Evolutionary conservation across 2,888 invertebrate species (phyloP), one percentile per base, ranked within the genome.

Genomic region (Steinernema hermaphroditum): DNA sequence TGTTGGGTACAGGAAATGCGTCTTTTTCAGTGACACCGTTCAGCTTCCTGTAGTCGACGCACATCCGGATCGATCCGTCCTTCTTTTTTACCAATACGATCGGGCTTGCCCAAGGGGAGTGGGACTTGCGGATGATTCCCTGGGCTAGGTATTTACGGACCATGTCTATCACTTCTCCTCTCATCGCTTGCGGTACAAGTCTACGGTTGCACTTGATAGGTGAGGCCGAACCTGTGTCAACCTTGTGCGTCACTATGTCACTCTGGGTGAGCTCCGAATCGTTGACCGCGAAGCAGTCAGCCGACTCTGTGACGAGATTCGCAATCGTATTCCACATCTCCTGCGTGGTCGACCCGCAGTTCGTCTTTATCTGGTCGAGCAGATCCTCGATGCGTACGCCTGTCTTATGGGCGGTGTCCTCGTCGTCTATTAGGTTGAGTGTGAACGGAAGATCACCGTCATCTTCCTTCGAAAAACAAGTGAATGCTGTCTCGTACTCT

Each of bases 51-150:
- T n/a, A n/a, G n/a, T n/a, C n/a, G n/a, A n/a, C n/a, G n/a, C n/a
- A n/a, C n/a, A n/a, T n/a, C n/a, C n/a, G n/a, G 80, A 69, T 76
- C 8, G 68, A 71, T n/a, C 80, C 83, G 72, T 83, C 78, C 72
- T 85, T 86, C 77, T 87, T 88, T 19, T 78, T 78, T 1, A 87
- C 86, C 0, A 88, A 57, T 1, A 87, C 85, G 2, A 87, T 78
- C 0, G 87, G 87, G 0, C 84, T 78, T 4, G 83, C 77, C 85
- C 85, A 88, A 0, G 87, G 86, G 27, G 82, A 82, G 1, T 72
- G 75, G 1, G 84, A 85, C 4, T 78, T 81, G 27, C 73, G 71
- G 34, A 79, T 76, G 0, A 82, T 69, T 0, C 70, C 75, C 9
- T 57, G 69, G 1, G 43, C 57, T 32, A 69, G 6, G 50, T 74